These are phyloP conservation scores for Penaeus japonicus DNA, from an alignment of 1,140 invertebrate species.

Conservation along the genomic window DNA sequence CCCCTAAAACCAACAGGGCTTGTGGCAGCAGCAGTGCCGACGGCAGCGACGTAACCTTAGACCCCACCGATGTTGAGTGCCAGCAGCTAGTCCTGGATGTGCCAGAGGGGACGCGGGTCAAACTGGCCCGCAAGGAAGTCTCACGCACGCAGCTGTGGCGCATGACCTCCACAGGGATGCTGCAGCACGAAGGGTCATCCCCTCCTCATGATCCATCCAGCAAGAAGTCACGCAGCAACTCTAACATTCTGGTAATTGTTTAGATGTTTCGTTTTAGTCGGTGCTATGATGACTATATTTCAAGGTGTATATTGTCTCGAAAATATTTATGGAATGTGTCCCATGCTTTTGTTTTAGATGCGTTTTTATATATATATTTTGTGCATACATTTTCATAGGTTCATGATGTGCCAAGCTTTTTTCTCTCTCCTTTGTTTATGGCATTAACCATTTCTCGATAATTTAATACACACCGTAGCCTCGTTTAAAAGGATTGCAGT, in stretches of 20 bases:
- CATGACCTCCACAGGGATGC: conserved; percentile 84
- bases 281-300: not conserved
- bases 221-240: conserved; percentile 36
- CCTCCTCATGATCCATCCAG: conserved; percentile 67
- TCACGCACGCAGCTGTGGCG: conserved; percentile 94
- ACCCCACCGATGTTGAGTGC: conserved; percentile 70
- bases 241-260: conserved; percentile 45
- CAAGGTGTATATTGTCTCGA: not conserved
- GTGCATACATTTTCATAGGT: too few species aligned
- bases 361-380: too few species aligned
- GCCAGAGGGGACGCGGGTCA: conserved; percentile 71
- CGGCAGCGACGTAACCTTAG: conserved; percentile 64
- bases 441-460: too few species aligned
- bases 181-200: conserved; percentile 91
- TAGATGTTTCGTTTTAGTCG: not conserved
- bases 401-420: too few species aligned
- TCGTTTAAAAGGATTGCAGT: too few species aligned
- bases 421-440: too few species aligned
- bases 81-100: conserved; percentile 87
- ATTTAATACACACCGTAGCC: too few species aligned
- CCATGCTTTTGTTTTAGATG: too few species aligned
- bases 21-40: conserved; percentile 60
- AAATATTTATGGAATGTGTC: too few species aligned
- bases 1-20: conserved; percentile 56
- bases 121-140: conserved; percentile 82